Evolutionary conservation across 2,888 invertebrate genomes (phyloP).

Genomic region (Epirrita christyi): DNA sequence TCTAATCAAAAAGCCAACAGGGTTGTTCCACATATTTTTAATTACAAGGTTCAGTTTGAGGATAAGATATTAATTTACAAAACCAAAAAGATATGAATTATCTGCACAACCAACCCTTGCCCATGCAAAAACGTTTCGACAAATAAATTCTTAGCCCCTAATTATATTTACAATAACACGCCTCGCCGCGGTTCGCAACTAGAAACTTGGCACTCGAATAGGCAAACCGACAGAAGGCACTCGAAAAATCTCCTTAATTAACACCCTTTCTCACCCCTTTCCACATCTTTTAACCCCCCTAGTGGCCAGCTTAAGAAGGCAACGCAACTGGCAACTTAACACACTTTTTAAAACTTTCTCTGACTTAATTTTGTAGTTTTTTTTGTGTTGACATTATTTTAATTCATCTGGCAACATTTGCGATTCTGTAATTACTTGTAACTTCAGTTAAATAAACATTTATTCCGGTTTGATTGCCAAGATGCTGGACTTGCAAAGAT

Average conservation of each 20-base stretch:
- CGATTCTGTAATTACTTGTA: slow-evolving; percentile 27
- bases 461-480: slow-evolving; percentile 6
- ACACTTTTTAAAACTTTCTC: slow-evolving; percentile 21
- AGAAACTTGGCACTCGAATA: slow-evolving; percentile 27
- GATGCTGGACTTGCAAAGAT: too few species aligned
- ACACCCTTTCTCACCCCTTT: slow-evolving; percentile 27
- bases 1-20: too few species aligned
- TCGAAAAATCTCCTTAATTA: slow-evolving; percentile 38
- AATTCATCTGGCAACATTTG: slow-evolving; percentile 19
- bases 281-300: not conserved
- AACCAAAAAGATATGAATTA: not conserved
- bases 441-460: slow-evolving; percentile 27
- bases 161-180: slow-evolving; percentile 29
- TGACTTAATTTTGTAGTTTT: slow-evolving; percentile 10
- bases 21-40: too few species aligned
- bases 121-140: not conserved
- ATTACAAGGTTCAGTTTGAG: too few species aligned
- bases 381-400: slow-evolving; percentile 33
- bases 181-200: slow-evolving; percentile 16
- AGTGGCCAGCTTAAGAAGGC: slow-evolving; percentile 16
- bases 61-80: too few species aligned
- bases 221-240: slow-evolving; percentile 34
- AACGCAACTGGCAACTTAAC: slow-evolving; percentile 25
- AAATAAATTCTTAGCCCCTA: slow-evolving; percentile 18
- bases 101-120: not conserved